A percentile compares a stretch with the other conserved stretches of the same genome.
Evolutionary conservation across 2,888 invertebrate genomes (phyloP).

Genomic region (Meandrusa payeni): DNA sequence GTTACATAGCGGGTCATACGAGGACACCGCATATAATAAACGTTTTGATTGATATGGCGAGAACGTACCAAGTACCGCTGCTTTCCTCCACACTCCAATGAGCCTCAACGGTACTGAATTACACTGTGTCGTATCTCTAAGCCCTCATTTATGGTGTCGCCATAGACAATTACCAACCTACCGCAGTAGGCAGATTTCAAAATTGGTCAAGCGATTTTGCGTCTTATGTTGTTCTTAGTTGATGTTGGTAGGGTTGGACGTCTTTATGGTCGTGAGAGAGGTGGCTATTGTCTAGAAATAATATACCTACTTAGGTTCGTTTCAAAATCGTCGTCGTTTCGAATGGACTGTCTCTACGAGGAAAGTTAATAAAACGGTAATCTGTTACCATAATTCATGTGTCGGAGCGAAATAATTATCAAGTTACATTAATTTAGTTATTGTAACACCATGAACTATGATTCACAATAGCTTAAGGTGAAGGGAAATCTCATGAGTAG

Average conservation of each 20-base stretch:
- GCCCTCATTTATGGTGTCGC: constrained; percentile 71
- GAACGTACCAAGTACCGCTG: constrained; percentile 68
- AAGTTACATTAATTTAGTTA: too few relatives aligned
- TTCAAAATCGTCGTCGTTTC: too few relatives aligned
- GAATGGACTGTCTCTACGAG: constrained; percentile 40
- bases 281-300: constrained; percentile 60
- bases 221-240: constrained; percentile 17
- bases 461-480: too few relatives aligned
- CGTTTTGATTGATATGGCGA: constrained; percentile 74
- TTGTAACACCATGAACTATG: too few relatives aligned
- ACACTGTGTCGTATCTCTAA: constrained; percentile 65
- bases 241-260: constrained; percentile 29
- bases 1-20: constrained; percentile 32
- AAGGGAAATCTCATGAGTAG: too few relatives aligned
- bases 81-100: constrained; percentile 75
- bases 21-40: constrained; percentile 59
- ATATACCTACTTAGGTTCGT: constrained; percentile 47
- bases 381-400: constrained; percentile 28
- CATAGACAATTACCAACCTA: constrained; percentile 58
- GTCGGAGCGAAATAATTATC: constrained; percentile 26
- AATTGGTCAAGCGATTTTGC: constrained; percentile 13
- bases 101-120: constrained; percentile 73
- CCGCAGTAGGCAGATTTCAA: constrained; percentile 29
- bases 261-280: constrained; percentile 26
- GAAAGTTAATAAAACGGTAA: constrained; percentile 53